Evolutionary conservation across 2,888 invertebrate species (phyloP), one percentile per base, ranked within the genome.

Genomic region (Diarsia dahlii): DNA sequence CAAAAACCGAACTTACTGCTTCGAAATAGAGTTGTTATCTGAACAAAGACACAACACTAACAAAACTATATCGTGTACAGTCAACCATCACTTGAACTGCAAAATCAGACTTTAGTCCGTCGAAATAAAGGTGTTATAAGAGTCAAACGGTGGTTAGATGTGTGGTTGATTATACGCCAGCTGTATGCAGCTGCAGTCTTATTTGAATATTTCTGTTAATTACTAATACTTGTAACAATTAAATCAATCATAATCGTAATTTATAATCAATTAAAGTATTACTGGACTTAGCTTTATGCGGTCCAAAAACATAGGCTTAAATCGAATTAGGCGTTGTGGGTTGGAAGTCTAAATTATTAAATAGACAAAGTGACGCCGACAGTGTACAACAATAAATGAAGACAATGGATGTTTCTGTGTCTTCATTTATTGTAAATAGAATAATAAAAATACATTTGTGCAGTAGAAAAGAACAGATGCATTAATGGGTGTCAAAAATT

Each of bases 201-300:
- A 68, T 64, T 82, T 64, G 9, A 67, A 68, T 76, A 77, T 64
- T 68, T 52, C 56, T 39, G 28, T 76, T 79, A 69, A 82, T 76
- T 79, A 58, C 34, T 64, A 58, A 56, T 52, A 58, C 20, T 79
- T 48, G 15, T 13, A 58, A n/a, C 46, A 76, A 82, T 79, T 28
- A 68, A 76, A 79, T 68, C 23, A 68, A 64, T 79, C 68, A 68
- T 68, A 68, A 82, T 64, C 10, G 20, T 73, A 34, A 64, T 45
- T 73, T 64, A 72, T 72, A 64, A 45, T 45, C 12, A 23, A 45
- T 45, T 69, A 60, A 62, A 52, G 3, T 60, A 52, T 39, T 15
- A 6, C 18, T 46, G 4, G 20, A 10, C 20, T 64, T 56, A 23
- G 62, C 52, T 39, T 18, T 12, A 9, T 46, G 76, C 48, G 18